phyloP scores from a whole-genome alignment of 2,113 vertebrate genomes.

The Sisor rabdophorus region DNA sequence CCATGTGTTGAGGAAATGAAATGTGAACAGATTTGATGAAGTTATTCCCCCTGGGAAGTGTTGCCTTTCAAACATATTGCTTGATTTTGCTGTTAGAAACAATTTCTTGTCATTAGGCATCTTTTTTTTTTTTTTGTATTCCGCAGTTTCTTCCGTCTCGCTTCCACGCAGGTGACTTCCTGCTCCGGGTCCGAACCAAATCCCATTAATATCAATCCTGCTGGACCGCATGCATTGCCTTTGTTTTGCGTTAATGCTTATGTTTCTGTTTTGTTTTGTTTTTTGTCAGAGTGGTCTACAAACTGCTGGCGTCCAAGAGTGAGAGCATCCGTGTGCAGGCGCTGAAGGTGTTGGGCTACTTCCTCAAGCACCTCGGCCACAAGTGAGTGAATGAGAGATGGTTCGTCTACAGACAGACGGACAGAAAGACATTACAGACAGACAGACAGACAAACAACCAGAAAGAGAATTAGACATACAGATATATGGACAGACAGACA shows the following conservation, averaged over 20 bases:
- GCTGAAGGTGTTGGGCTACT: slow-evolving; percentile 93
- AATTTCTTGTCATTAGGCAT: slow-evolving; percentile 11
- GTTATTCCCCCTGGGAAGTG: slow-evolving; percentile 40
- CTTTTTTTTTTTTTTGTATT: background rate
- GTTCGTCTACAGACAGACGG: too few species aligned
- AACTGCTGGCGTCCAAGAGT: slow-evolving; percentile 90
- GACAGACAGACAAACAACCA: too few species aligned
- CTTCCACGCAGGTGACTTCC: background rate
- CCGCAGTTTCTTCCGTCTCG: slow-evolving; percentile 11
- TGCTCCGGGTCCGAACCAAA: background rate
- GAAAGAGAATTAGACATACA: background rate
- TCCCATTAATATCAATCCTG: background rate
- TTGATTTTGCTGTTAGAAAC: slow-evolving; percentile 31
- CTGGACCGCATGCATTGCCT: background rate
- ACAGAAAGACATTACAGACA: too few species aligned
- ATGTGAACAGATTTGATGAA: slow-evolving; percentile 48
- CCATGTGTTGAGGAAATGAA: slow-evolving; percentile 49
- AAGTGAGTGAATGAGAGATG: slow-evolving; percentile 83
- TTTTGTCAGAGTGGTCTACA: slow-evolving; percentile 85
- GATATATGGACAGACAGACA: too few species aligned
- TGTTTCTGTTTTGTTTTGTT: too few species aligned
- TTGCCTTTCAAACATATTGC: slow-evolving; percentile 18
- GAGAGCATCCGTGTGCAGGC: slow-evolving; percentile 95
- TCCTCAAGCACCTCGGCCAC: slow-evolving; percentile 95
- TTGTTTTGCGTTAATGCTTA: background rate